Base-by-base conservation (phyloP, 2,113 vertebrate genomes). In the Sylvia atricapilla region DNA sequence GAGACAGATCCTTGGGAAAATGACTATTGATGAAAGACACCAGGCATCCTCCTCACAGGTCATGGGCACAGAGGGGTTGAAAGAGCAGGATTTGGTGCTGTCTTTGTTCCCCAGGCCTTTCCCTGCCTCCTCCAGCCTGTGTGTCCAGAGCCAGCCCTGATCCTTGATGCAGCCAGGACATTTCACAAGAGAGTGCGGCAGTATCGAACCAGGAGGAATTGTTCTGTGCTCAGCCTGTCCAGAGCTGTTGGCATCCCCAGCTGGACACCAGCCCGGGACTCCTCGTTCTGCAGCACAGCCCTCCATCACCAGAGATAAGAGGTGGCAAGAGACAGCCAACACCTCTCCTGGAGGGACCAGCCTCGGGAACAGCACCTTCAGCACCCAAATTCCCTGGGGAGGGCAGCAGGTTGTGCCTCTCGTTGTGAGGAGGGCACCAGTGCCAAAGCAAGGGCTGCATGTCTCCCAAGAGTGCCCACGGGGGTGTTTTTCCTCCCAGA, bases 391-490 rank as follows among this genome's bases (percentile, higher is more conserved):
- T 11, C 11, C 27, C 2, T 0, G 18, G 50, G 30, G 9, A 66
- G 20, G 52, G 60, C 33, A 60, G 56, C 2, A 1, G 67, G 20
- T 16, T 5, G 33, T 18, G 28, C 24, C 75, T 13, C 69, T 88
- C 1, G 0, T 9, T 11, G 50, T 39, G 52, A 55, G 46, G 39
- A 68, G 28, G 25, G 22, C n/a, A 33, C 13, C 56, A 18, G 63
- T 2, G 3, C 13, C 44, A 19, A 4, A 55, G 10, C 0, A 0
- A 21, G 27, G 23, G 25, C 44, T 86, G 39, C 9, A 1, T 2
- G 2, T 39, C 66, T 68, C 28, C 53, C 69, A 49, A 6, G n/a
- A 27, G 43, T 12, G 19, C 14, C n/a, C 15, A 7, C 0, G 0
- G 7, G 47, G 35, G 7, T 27, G 2, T 0, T 8, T 53, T 44